Base-by-base conservation (phyloP, 1,140 invertebrate species). In the Scaptomyza graminum region DNA sequence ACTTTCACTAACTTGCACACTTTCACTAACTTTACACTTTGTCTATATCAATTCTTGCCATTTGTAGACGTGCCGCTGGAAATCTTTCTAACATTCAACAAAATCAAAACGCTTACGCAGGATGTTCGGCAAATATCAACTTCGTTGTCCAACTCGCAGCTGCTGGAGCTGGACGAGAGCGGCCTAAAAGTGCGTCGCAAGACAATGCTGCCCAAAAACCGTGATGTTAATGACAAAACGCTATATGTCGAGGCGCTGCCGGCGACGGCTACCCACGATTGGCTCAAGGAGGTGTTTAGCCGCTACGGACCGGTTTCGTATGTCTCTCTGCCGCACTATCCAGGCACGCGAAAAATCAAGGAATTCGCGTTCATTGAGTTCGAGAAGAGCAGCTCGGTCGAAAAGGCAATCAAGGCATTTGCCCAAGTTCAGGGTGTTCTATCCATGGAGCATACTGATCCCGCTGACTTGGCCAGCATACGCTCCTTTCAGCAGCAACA, bases 341-440 rank as follows among this genome's bases (percentile, higher is more conserved):
- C 92, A 90, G 94, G 91, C 94, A 94, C 92, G 91, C 93, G 83
- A 92, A 95, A 90, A 74, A 95, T 95, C 41, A 98, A 98, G 93
- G 97, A 97, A n/a, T 99, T 98, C 94, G 97, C 95, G 16, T 99
- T 99, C 93, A 94, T 98, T 68, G 97, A 98, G 92, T 98, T 97
- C 92, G 94, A 95, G 71, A 94, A 93, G 49, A 93, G 94, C 37
- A 93, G 94, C 57, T 92, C 94, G 64, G 94, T 95, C n/a, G 93
- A 95, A 59, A 95, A 95, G 85, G 93, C 93, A 44, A 83, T 95
- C 11, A 91, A 94, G 90, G 94, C 93, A 28, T 96, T 96, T 80
- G 93, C 93, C 43, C 93, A 94, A 68, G 94, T 95, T 76, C 95
- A 95, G 13, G 95, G 94, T 81, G 94, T 95, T 75, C 90, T 97